Conservation (phyloP, 2,113 vertebrate species). For the Genyomyrus donnyi region DNA sequence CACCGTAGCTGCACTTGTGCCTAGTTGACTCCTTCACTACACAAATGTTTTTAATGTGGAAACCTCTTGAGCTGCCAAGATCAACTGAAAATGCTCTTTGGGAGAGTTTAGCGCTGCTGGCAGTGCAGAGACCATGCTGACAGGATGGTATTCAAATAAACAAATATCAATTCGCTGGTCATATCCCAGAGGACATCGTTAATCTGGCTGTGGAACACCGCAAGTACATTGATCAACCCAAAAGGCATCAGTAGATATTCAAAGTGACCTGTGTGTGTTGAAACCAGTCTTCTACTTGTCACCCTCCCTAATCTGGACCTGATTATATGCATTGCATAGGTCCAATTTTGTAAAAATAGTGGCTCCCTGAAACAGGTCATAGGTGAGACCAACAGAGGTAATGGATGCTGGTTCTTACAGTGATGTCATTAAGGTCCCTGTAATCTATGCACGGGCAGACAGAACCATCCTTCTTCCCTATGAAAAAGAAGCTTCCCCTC, state of each 20-base stretch:
- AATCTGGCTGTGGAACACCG: neutral
- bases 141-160: too few species aligned
- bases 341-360: slow-evolving; percentile 9
- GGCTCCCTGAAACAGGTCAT: neutral
- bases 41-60: neutral
- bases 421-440: neutral
- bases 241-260: neutral
- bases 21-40: neutral
- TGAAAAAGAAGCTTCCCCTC: neutral
- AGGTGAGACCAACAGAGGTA: neutral
- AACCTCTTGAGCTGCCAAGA: neutral
- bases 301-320: neutral
- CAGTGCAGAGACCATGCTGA: too few species aligned
- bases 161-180: neutral
- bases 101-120: too few species aligned
- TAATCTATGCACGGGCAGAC: neutral
- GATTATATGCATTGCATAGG: neutral
- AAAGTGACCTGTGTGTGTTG: neutral
- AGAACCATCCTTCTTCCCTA: neutral
- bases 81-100: neutral
- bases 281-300: neutral
- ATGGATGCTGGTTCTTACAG: neutral
- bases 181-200: neutral
- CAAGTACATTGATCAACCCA: neutral
- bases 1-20: neutral